Evolutionary conservation across 2,888 invertebrate species (phyloP).

Genomic region (Melanostoma mellinum): DNA sequence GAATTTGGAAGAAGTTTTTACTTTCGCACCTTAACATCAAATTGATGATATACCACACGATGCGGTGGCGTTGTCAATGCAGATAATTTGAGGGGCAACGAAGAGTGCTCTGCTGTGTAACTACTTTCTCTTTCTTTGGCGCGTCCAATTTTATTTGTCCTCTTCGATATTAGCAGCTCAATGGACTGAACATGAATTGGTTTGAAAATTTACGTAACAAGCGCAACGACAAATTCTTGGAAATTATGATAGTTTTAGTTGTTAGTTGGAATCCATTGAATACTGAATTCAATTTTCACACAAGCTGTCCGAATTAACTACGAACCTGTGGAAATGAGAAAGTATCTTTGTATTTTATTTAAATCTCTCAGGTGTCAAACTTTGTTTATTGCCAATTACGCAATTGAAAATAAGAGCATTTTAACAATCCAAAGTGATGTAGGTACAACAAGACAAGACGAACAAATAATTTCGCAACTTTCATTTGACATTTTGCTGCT

Average conservation of each 20-base stretch:
- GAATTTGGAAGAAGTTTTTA: constrained; percentile 68
- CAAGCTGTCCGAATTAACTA: too few relatives aligned
- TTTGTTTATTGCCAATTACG: not conserved
- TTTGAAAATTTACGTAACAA: constrained; percentile 54
- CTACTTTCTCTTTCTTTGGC: constrained; percentile 66
- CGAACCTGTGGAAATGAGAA: too few relatives aligned
- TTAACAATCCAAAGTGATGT: not conserved
- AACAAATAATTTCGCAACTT: constrained; percentile 22
- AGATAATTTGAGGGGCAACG: constrained; percentile 12
- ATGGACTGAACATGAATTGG: constrained; percentile 31
- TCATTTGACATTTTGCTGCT: not conserved
- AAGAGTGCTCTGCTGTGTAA: constrained; percentile 11
- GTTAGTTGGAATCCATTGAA: constrained; percentile 3
- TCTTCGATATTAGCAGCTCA: constrained; percentile 18
- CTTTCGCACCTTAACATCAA: constrained; percentile 69
- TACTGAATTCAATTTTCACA: constrained; percentile 7
- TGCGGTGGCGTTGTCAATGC: constrained; percentile 7
- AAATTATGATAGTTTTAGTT: constrained; percentile 30
- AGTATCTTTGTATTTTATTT: too few relatives aligned
- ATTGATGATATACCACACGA: constrained; percentile 44
- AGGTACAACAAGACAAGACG: too few relatives aligned
- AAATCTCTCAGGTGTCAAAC: too few relatives aligned
- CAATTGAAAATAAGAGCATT: constrained; percentile 1
- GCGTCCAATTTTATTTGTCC: constrained; percentile 12
- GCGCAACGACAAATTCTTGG: constrained; percentile 41